phyloP scores from a whole-genome alignment of 92 coral and sea anemone species.

The Siderastrea radians region DNA sequence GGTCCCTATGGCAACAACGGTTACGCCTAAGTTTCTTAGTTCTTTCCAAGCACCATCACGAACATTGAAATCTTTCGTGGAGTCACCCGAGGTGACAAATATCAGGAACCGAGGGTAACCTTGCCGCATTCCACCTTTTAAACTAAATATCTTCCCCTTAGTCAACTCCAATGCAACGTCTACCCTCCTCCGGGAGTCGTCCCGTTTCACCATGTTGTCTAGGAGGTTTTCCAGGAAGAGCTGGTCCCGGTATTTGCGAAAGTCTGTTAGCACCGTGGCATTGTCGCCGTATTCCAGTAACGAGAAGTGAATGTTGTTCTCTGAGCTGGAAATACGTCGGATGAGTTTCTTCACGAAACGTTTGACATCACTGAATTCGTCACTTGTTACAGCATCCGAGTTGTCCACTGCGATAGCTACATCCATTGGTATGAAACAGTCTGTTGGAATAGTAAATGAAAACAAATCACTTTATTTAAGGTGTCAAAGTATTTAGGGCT shows the following conservation, averaged over 20 bases:
- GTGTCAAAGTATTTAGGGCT: too few relatives aligned
- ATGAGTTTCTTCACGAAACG: conserved; percentile 68
- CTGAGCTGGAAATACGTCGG: conserved; percentile 72
- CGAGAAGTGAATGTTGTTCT: conserved; percentile 77
- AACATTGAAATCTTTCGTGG: conserved; percentile 59
- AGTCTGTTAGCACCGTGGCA: conserved; percentile 69
- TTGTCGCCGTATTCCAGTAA: conserved; percentile 70
- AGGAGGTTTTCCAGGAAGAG: conserved; percentile 53
- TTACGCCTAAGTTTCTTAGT: conserved; percentile 69
- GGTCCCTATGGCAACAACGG: conserved; percentile 74
- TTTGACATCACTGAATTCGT: conserved; percentile 67
- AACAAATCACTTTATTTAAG: too few relatives aligned
- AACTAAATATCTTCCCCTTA: conserved; percentile 67
- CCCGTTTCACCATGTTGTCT: conserved; percentile 44
- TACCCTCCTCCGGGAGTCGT: conserved; percentile 45
- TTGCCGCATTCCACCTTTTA: conserved; percentile 81
- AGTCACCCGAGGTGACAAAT: conserved; percentile 60
- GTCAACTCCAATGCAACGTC: conserved; percentile 54
- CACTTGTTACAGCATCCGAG: conserved; percentile 51
- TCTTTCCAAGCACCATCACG: conserved; percentile 54
- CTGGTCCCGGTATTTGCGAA: conserved; percentile 59
- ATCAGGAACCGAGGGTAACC: conserved; percentile 79
- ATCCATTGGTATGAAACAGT: conserved; percentile 84
- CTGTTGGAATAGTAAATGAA: conserved; percentile 28
- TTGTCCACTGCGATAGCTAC: conserved; percentile 79